Percentiles rank a stretch among this genome's conserved stretches.
Conservation (phyloP, 2,113 vertebrate species). For the Columba janthina region DNA sequence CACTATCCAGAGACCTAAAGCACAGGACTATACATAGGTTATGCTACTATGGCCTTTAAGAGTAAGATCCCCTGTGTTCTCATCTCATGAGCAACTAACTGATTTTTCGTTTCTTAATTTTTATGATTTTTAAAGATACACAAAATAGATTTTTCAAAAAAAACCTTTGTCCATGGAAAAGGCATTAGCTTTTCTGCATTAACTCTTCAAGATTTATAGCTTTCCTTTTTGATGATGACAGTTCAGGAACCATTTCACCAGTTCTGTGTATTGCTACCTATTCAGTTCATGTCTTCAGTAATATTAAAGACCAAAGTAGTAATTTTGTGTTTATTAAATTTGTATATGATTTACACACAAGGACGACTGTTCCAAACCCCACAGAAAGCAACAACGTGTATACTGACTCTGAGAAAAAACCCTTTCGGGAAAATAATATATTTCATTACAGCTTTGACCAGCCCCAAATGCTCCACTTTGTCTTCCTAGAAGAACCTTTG, state of each 20-base stretch:
- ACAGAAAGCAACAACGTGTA: neutral
- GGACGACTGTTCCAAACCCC: neutral
- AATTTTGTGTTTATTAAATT: neutral
- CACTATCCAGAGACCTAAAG: neutral
- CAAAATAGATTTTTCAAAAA: neutral
- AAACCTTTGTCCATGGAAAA: neutral
- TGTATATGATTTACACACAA: neutral
- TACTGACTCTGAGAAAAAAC: neutral
- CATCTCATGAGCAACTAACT: neutral
- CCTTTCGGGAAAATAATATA: neutral
- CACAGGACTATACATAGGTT: neutral
- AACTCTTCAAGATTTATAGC: neutral
- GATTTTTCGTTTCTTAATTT: neutral
- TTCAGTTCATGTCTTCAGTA: neutral
- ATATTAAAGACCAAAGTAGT: neutral
- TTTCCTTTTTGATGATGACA: neutral
- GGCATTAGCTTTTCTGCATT: neutral
- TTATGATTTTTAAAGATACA: neutral
- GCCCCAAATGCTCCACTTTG: rapidly evolving
- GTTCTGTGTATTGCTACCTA: neutral
- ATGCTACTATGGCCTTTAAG: rapidly evolving
- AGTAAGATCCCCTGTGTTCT: neutral
- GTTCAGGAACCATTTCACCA: neutral
- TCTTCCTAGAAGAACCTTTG: neutral
- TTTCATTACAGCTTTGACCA: neutral